Evolutionary conservation across 2,888 invertebrate genomes (phyloP).

Genomic region (Phrixothrix hirtus): DNA sequence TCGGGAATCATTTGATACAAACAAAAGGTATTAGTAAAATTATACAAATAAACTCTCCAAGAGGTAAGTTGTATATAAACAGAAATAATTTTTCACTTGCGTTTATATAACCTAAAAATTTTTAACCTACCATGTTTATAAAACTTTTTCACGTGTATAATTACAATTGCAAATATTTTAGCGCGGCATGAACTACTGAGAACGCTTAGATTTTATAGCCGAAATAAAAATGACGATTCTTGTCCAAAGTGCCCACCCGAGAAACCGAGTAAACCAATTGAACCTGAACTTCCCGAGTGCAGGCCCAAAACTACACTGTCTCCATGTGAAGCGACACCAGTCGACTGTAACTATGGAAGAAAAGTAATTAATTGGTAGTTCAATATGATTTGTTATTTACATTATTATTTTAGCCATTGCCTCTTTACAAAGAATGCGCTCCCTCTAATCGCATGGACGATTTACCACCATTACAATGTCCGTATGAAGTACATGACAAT

Average conservation of each 20-base stretch:
- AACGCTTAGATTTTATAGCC: slow-evolving; percentile 32
- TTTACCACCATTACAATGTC: slow-evolving; percentile 38
- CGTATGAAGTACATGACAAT: slow-evolving; percentile 34
- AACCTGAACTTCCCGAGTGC: slow-evolving; percentile 2
- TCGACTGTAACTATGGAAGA: slow-evolving; percentile 1
- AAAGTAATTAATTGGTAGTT: not conserved
- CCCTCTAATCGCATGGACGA: slow-evolving; percentile 37
- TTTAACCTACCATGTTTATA: slow-evolving; percentile 16
- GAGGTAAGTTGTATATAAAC: slow-evolving; percentile 19
- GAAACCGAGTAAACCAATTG: not conserved
- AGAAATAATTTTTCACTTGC: not conserved
- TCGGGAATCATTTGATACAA: slow-evolving; percentile 29
- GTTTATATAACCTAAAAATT: slow-evolving; percentile 8
- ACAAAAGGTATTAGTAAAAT: slow-evolving; percentile 23
- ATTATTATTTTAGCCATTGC: slow-evolving; percentile 29
- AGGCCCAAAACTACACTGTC: not conserved
- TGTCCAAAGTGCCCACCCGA: not conserved
- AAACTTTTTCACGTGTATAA: too few relatives aligned
- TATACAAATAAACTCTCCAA: slow-evolving; percentile 6
- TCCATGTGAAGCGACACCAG: slow-evolving; percentile 10
- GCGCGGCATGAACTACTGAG: too few relatives aligned
- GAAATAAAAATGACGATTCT: slow-evolving; percentile 12
- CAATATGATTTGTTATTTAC: not conserved
- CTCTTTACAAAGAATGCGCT: slow-evolving; percentile 35
- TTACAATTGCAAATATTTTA: too few relatives aligned